Percentiles rank a stretch among this genome's conserved stretches.
Conservation (phyloP, 2,113 vertebrate genomes). For the Pithys albifrons region DNA sequence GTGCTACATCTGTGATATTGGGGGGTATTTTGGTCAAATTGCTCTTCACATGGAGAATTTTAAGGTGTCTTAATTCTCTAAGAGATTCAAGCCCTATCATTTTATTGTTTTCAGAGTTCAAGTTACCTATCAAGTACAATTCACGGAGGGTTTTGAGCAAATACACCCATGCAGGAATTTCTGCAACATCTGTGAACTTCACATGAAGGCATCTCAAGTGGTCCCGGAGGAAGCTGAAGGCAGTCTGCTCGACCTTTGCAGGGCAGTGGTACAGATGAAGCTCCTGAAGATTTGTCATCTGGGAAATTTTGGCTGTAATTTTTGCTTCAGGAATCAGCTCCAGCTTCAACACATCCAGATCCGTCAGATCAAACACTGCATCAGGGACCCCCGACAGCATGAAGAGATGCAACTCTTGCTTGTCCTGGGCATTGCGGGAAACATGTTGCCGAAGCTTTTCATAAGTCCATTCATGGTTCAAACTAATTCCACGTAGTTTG, state of each 20-base stretch:
- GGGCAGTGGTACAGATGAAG: constrained; percentile 97
- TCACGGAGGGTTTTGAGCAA: constrained; percentile 92
- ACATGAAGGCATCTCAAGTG: constrained; percentile 97
- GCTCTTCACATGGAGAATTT: constrained; percentile 94
- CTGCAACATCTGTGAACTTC: constrained; percentile 97
- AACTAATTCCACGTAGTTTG: constrained; percentile 92
- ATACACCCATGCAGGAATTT: constrained; percentile 97
- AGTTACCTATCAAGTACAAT: constrained; percentile 91
- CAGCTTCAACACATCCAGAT: constrained; percentile 92
- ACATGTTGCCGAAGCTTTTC: constrained; percentile 95
- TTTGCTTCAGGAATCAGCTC: constrained; percentile 96
- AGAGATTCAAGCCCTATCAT: constrained; percentile 98
- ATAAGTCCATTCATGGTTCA: constrained; percentile 97
- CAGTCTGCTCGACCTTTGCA: constrained; percentile 95
- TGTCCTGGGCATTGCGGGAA: constrained; percentile 90
- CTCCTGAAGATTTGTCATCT: constrained; percentile 96
- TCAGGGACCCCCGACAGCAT: constrained; percentile 96
- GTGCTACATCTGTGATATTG: constrained; percentile 95
- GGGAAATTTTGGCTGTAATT: constrained; percentile 95
- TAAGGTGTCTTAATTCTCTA: constrained; percentile 91
- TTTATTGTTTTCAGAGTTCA: constrained; percentile 99
- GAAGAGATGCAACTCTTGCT: constrained; percentile 92
- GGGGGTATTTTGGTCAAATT: constrained; percentile 98
- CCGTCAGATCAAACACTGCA: constrained; percentile 93
- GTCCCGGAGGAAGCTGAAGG: constrained; percentile 96